A percentile compares a stretch with the other conserved stretches of the same genome.
phyloP scores from a whole-genome alignment of 2,888 invertebrate species.

The Cryptophagus acutangulus region DNA sequence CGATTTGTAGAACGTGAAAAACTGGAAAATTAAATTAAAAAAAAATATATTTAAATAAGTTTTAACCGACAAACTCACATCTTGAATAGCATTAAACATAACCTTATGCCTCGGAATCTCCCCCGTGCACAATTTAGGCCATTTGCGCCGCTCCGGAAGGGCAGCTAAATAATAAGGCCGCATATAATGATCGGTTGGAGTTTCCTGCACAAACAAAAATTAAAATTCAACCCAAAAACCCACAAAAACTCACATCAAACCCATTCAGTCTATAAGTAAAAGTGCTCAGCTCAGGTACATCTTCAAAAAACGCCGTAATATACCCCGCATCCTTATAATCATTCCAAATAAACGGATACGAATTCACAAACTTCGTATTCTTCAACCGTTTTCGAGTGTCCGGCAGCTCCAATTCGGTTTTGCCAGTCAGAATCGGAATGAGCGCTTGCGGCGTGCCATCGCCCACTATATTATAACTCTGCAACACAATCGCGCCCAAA shows the following conservation, averaged over 20 bases:
- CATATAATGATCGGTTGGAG: slow-evolving; percentile 89
- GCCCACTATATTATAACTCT: slow-evolving; percentile 74
- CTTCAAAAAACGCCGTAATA: slow-evolving; percentile 81
- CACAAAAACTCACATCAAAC: slow-evolving; percentile 57
- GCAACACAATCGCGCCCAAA: slow-evolving; percentile 59
- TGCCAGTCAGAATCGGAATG: slow-evolving; percentile 82
- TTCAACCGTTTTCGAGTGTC: slow-evolving; percentile 70
- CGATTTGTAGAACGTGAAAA: slow-evolving; percentile 58
- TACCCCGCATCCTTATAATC: slow-evolving; percentile 66
- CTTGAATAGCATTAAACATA: slow-evolving; percentile 60
- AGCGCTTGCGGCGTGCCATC: slow-evolving; percentile 84
- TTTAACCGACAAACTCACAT: slow-evolving; percentile 50
- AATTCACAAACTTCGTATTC: slow-evolving; percentile 63
- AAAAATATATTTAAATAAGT: not conserved
- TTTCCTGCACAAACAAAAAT: slow-evolving; percentile 42
- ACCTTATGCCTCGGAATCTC: slow-evolving; percentile 64
- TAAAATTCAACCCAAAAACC: too few species aligned
- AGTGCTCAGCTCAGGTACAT: slow-evolving; percentile 76
- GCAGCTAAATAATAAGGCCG: slow-evolving; percentile 73
- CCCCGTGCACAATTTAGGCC: slow-evolving; percentile 63
- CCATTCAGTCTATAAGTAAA: slow-evolving; percentile 89
- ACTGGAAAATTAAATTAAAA: too few species aligned
- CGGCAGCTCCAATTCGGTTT: slow-evolving; percentile 79
- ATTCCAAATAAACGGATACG: slow-evolving; percentile 84
- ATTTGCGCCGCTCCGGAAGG: slow-evolving; percentile 52